phyloP scores from a whole-genome alignment of 2,797 vertebrate species.

The Meriones psammophilus region DNA sequence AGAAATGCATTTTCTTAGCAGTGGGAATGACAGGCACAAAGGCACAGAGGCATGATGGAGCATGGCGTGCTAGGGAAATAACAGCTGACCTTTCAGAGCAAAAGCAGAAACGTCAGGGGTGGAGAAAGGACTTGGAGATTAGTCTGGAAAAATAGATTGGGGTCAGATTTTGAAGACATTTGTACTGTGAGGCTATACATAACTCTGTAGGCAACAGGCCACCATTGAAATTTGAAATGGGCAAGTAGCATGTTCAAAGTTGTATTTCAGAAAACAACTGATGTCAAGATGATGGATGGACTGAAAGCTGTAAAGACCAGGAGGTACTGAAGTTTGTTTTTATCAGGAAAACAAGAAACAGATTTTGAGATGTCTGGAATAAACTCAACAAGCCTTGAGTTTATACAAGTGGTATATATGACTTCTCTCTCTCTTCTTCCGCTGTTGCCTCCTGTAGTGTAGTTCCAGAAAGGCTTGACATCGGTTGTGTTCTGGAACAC shows the following conservation, averaged over 20 bases:
- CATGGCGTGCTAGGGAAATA: conserved; percentile 39
- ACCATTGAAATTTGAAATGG: conserved; percentile 56
- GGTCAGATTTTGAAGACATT: conserved; percentile 73
- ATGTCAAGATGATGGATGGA: conserved; percentile 61
- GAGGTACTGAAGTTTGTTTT: conserved; percentile 57
- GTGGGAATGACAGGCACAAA: conserved; percentile 44
- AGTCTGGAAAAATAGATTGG: conserved; percentile 72
- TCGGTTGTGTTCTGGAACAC: conserved; percentile 48
- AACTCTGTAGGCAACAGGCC: conserved; percentile 65
- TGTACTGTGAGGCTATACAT: conserved; percentile 50
- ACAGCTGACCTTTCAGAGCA: conserved; percentile 69
- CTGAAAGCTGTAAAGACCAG: neutral
- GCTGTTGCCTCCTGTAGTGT: neutral
- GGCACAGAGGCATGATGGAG: conserved; percentile 54
- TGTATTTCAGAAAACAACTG: conserved; percentile 49
- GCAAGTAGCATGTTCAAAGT: conserved; percentile 38
- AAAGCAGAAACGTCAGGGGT: conserved; percentile 30
- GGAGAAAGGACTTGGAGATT: conserved; percentile 68
- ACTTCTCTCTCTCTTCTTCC: no score
- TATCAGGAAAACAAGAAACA: conserved; percentile 24
- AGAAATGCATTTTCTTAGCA: conserved; percentile 63
- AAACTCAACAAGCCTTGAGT: neutral
- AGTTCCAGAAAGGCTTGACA: conserved; percentile 43
- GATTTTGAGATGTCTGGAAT: conserved; percentile 33
- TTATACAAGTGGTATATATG: no score